Base-by-base conservation (phyloP, 2,113 vertebrate genomes). In the Notechis scutatus region DNA sequence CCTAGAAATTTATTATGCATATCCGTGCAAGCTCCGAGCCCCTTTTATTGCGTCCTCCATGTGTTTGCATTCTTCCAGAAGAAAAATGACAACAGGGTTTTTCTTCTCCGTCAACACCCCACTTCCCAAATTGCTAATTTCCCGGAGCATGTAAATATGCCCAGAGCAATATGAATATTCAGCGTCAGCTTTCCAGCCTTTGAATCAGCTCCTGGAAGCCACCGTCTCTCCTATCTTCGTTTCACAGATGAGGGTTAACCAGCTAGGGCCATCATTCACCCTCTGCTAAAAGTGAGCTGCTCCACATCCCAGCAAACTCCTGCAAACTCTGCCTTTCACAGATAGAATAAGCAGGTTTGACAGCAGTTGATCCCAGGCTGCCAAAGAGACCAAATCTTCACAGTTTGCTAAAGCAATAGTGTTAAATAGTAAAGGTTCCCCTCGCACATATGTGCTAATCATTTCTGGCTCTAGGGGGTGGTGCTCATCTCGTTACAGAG, bases 111-210 rank as follows among this genome's bases (percentile, higher is more conserved):
- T 39, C n/a, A 24, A n/a, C n/a, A 4, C 90, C 15, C 59, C 9
- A 10, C 29, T 5, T 9, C 39, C 42, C 4, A 56, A 29, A 24
- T 9, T 52, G 24, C 14, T 45, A 23, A 47, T 18, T n/a, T 23
- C 26, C 87, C 20, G 42, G 11, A 91, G 85, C 12, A 3, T 10
- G 21, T 61, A 15, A 91, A 89, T 50, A 89, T 89, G 64, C 23
- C 88, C 15, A 42, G 86, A 54, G 8, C 23, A 5, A 1, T 26
- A 85, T 91, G 87, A 91, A 93, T 93, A 91, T 91, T 91, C 90
- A 85, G 21, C 20, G 12, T 8, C 20, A 21, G 10, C 26, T 91
- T 52, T 87, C 15, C 1, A 9, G 20, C 1, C 45, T 88, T 55
- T 24, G 34, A 34, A 57, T 45, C 86, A 20, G 42, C 42, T 29